Conservation (phyloP, 2,888 invertebrate species). For the Standfussiana lucernea region DNA sequence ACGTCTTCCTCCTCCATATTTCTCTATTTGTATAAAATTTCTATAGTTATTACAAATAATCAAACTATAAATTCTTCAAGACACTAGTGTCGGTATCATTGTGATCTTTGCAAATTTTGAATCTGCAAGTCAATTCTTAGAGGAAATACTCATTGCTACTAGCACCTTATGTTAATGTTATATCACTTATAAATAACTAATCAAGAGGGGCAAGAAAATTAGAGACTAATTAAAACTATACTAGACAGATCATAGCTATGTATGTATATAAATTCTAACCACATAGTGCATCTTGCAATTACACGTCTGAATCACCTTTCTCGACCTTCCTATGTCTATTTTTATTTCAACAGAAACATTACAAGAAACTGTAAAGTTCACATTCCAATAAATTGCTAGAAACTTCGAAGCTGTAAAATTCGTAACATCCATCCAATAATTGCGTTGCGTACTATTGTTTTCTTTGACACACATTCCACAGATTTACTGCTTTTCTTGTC, state of each 20-base stretch:
- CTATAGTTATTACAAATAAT: background rate
- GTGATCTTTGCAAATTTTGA: background rate
- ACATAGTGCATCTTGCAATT: constrained; percentile 6
- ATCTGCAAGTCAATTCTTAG: constrained; percentile 14
- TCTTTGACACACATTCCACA: constrained; percentile 1
- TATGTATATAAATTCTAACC: background rate
- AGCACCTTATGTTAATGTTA: background rate
- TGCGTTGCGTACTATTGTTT: background rate
- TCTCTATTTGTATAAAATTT: background rate
- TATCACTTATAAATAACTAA: background rate
- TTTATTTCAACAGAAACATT: constrained; percentile 2
- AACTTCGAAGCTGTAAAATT: background rate
- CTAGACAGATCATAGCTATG: background rate
- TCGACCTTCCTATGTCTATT: constrained; percentile 33
- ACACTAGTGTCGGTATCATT: background rate
- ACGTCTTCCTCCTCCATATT: background rate
- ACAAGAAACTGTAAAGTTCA: constrained; percentile 7
- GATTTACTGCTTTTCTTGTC: background rate
- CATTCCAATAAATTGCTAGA: constrained; percentile 2
- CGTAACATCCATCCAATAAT: background rate
- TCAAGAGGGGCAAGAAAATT: constrained; percentile 21
- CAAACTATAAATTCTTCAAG: background rate
- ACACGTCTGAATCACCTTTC: constrained; percentile 12
- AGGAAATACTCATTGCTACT: constrained; percentile 5
- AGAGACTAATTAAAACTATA: constrained; percentile 12